These are phyloP conservation scores for Poecilia latipinna DNA, from an alignment of 2,113 vertebrate species.

Conservation along the genomic window DNA sequence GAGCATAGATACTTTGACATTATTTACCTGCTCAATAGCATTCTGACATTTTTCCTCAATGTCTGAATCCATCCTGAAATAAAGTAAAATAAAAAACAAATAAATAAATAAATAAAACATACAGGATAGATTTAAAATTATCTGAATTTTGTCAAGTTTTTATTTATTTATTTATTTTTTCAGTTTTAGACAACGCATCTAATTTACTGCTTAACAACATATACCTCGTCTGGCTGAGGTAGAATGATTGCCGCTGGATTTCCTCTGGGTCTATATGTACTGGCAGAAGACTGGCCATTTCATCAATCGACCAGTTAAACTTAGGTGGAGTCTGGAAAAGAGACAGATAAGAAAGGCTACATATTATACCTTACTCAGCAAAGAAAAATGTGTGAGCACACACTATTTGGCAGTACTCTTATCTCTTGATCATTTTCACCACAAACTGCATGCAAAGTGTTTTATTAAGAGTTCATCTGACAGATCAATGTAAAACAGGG, in stretches of 20 bases:
- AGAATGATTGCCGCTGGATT: constrained; percentile 90
- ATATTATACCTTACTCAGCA: not conserved
- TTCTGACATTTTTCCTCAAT: constrained; percentile 93
- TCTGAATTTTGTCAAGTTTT: not conserved
- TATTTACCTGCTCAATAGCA: constrained; percentile 93
- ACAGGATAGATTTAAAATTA: not conserved
- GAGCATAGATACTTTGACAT: not conserved
- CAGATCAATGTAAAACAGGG: not conserved
- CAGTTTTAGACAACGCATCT: not conserved
- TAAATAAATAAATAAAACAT: too few relatives aligned
- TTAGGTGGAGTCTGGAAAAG: constrained; percentile 88
- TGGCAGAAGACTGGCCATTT: constrained; percentile 92
- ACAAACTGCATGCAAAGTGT: not conserved
- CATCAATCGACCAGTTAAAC: constrained; percentile 97
- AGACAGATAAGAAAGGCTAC: constrained; percentile 12
- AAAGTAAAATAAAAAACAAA: not conserved
- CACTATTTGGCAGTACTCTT: too few relatives aligned
- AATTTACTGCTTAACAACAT: not conserved
- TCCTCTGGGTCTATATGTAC: constrained; percentile 96
- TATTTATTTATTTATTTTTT: not conserved
- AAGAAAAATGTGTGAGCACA: too few relatives aligned
- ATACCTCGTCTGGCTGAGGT: constrained; percentile 91
- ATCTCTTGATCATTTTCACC: not conserved
- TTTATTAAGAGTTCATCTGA: not conserved
- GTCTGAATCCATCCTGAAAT: constrained; percentile 88